phyloP scores from a whole-genome alignment of 2,113 vertebrate species.

The Trochalopteron elliotii region DNA sequence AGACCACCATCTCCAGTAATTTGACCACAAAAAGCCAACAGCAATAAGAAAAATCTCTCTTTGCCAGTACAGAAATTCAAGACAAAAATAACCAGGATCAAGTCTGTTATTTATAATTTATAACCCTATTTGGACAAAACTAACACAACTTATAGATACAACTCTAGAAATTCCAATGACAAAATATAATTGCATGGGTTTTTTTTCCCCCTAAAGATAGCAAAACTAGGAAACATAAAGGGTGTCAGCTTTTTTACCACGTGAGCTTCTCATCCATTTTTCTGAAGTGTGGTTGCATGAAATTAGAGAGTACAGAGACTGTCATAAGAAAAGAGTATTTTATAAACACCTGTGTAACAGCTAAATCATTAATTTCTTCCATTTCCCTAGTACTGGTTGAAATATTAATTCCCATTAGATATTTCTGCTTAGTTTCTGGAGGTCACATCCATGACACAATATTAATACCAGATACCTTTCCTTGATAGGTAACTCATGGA shows the following conservation, averaged over 20 bases:
- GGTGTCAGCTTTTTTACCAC: not conserved
- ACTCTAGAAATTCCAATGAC: not conserved
- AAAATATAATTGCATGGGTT: not conserved
- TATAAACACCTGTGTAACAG: not conserved
- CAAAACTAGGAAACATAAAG: not conserved
- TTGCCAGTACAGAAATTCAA: constrained; percentile 2
- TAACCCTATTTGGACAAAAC: not conserved
- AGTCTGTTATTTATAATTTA: not conserved
- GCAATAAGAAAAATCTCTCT: not conserved
- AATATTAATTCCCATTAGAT: not conserved
- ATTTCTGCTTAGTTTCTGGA: not conserved
- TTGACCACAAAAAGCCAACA: not conserved
- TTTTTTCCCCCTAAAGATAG: not conserved
- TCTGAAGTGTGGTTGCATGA: not conserved
- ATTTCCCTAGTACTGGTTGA: not conserved
- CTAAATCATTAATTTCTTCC: not conserved
- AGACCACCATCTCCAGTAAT: not conserved
- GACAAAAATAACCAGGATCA: not conserved
- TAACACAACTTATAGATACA: not conserved
- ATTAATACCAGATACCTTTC: not conserved
- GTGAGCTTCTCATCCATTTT: not conserved
- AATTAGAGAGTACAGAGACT: not conserved
- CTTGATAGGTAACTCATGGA: not conserved
- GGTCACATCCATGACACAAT: not conserved
- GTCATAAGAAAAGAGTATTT: not conserved